These are phyloP conservation scores for Thymelicus sylvestris DNA, from an alignment of 2,888 invertebrate species.

Conservation along the genomic window DNA sequence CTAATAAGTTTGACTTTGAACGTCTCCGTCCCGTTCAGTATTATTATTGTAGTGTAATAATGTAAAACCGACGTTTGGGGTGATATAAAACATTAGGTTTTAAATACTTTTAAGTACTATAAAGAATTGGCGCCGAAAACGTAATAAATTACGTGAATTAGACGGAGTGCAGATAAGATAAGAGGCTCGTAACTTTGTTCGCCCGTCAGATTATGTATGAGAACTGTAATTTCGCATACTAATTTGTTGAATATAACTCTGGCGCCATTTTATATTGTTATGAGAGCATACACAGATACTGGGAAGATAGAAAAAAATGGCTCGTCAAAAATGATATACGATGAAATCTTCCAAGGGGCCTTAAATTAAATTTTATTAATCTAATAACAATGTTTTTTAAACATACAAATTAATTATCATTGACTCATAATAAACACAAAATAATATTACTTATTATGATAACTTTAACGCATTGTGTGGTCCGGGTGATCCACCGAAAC, in stretches of 20 bases:
- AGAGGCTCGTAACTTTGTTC: slow-evolving; percentile 1
- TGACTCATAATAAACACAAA: no score
- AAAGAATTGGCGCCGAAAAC: slow-evolving; percentile 7
- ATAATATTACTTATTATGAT: no score
- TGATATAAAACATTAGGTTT: background rate
- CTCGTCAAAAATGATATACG: background rate
- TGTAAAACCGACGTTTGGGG: background rate
- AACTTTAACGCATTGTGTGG: no score
- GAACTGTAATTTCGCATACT: slow-evolving; percentile 18
- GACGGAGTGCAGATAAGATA: slow-evolving; percentile 14
- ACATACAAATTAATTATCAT: no score
- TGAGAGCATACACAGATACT: background rate
- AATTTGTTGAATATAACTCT: slow-evolving; percentile 11
- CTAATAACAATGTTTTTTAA: no score
- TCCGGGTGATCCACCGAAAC: no score
- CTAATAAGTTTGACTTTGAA: no score
- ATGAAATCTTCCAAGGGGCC: no score
- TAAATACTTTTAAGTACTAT: background rate
- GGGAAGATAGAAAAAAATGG: background rate
- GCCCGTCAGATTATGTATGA: slow-evolving; percentile 23
- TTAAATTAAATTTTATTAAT: no score
- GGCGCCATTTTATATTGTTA: slow-evolving; percentile 18
- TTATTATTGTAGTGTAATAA: no score
- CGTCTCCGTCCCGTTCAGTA: no score
- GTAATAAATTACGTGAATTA: slow-evolving; percentile 10